A percentile compares a stretch with the other conserved stretches of the same genome.
phyloP scores from a whole-genome alignment of 2,888 invertebrate species.

The Microchrysa polita region DNA sequence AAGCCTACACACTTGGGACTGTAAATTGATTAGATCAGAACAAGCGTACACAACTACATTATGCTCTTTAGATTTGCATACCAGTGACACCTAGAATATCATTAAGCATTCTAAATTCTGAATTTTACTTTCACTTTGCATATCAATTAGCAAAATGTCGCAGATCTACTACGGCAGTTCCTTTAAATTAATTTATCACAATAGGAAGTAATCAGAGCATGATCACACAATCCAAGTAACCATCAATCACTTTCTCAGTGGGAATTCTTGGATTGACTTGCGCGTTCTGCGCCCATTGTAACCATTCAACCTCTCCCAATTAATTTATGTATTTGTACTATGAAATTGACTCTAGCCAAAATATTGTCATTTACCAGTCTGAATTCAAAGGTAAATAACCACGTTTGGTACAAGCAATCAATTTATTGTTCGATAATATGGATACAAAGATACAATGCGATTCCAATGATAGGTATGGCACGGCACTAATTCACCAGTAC shows the following conservation, averaged over 20 bases:
- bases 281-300: background rate
- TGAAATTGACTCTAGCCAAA: background rate
- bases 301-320: no score
- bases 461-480: background rate
- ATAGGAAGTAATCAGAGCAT: constrained; percentile 27
- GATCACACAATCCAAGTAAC: constrained; percentile 23
- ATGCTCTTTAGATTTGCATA: no score
- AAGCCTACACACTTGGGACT: no score
- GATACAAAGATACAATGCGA: constrained; percentile 5
- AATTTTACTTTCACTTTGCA: no score
- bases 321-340: background rate
- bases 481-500: constrained; percentile 6
- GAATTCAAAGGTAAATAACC: background rate
- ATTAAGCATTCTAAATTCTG: no score
- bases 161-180: no score
- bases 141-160: no score
- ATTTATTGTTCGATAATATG: constrained; percentile 15
- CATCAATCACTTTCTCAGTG: constrained; percentile 37
- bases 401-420: background rate
- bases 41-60: no score
- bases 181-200: background rate
- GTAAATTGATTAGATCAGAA: no score
- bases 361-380: background rate
- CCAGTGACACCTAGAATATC: no score
- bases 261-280: constrained; percentile 6